Conservation (phyloP, 2,113 vertebrate genomes). For the Osmerus mordax region DNA sequence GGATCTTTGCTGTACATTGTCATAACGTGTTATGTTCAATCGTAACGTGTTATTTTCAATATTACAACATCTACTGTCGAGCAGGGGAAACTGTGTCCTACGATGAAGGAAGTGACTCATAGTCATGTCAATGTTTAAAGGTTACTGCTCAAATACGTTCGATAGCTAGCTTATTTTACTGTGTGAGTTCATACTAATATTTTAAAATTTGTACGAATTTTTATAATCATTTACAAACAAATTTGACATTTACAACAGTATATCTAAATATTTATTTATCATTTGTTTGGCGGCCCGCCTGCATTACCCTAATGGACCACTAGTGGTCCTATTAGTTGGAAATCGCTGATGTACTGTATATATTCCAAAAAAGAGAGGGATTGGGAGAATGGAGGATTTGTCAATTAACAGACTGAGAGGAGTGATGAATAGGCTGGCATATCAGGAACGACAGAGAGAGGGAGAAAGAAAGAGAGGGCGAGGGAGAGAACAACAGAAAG, state of each 20-base stretch:
- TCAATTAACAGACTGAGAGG: slow-evolving; percentile 45
- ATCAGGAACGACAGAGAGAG: slow-evolving; percentile 11
- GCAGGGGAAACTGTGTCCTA: slow-evolving; percentile 36
- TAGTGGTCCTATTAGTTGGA: no score
- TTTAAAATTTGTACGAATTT: no score
- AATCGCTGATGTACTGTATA: slow-evolving; percentile 21
- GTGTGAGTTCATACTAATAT: no score
- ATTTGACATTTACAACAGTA: no score
- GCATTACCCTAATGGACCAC: no score
- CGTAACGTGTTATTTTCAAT: no score
- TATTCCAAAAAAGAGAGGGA: slow-evolving; percentile 36
- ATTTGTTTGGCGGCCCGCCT: no score
- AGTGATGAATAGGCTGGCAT: slow-evolving; percentile 39
- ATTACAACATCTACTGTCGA: slow-evolving; percentile 28
- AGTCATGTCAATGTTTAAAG: slow-evolving; percentile 37
- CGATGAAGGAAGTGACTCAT: slow-evolving; percentile 52
- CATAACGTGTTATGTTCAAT: slow-evolving; percentile 48
- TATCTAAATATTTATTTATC: no score
- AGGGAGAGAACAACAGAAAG: not conserved
- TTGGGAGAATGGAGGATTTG: slow-evolving; percentile 17
- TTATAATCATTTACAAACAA: no score
- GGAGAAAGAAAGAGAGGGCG: not conserved
- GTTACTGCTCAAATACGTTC: not conserved
- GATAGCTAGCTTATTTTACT: not conserved
- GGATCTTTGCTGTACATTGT: slow-evolving; percentile 46